phyloP scores from a whole-genome alignment of 2,113 vertebrate species.

The Scytalopus superciliaris region DNA sequence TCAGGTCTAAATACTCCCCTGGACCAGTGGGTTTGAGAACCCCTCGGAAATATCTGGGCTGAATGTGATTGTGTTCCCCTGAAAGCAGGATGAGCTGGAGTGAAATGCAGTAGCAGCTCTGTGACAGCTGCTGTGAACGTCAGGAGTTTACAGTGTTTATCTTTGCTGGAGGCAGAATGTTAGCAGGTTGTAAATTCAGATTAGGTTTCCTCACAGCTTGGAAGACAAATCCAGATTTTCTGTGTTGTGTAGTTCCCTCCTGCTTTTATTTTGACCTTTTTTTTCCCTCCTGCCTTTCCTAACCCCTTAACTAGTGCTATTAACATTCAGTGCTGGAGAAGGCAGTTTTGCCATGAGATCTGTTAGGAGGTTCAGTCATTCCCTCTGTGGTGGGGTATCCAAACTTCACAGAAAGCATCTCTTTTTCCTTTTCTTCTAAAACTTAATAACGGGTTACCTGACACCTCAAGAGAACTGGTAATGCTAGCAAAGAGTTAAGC shows the following conservation, averaged over 20 bases:
- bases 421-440: not conserved
- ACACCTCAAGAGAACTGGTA: not conserved
- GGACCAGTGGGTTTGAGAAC: not conserved
- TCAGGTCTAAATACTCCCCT: not conserved
- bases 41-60: not conserved
- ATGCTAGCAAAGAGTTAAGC: not conserved
- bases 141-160: conserved; percentile 22
- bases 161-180: conserved; percentile 36
- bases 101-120: not conserved
- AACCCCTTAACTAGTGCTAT: not conserved
- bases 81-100: not conserved
- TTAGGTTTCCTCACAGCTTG: not conserved
- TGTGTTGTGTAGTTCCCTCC: not conserved
- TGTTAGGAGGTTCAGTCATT: not conserved
- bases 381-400: not conserved
- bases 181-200: conserved; percentile 54
- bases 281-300: not conserved
- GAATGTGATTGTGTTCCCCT: not conserved
- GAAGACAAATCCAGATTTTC: not conserved
- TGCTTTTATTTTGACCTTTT: not conserved
- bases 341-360: not conserved
- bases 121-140: not conserved
- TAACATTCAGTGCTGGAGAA: not conserved
- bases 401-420: not conserved
- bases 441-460: not conserved